Evolutionary conservation across 2,113 vertebrate species (phyloP).

Genomic region (Psophia crepitans): DNA sequence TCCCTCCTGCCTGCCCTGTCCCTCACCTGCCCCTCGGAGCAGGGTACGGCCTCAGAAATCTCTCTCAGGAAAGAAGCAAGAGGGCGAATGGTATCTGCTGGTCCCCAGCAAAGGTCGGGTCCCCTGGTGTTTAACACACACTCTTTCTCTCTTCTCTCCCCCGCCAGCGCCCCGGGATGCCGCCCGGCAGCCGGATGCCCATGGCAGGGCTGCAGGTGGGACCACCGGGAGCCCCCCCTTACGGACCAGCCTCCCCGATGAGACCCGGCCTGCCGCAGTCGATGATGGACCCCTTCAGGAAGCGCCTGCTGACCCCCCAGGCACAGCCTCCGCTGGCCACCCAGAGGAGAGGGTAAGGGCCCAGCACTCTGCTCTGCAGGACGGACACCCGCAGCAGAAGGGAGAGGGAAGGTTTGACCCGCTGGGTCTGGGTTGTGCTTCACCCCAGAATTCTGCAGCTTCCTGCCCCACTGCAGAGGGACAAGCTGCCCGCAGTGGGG

Average conservation of each 20-base stretch:
- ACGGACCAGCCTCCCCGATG: slow-evolving; percentile 81
- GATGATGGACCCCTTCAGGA: slow-evolving; percentile 89
- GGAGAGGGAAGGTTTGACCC: fast-evolving
- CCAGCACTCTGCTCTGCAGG: no score
- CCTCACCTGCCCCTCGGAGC: fast-evolving
- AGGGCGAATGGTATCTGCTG: fast-evolving
- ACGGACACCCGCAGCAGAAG: fast-evolving
- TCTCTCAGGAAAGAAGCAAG: background rate
- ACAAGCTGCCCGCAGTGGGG: background rate
- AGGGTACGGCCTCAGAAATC: background rate
- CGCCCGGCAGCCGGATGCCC: slow-evolving; percentile 80
- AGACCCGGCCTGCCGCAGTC: slow-evolving; percentile 86
- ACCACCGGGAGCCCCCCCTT: slow-evolving; percentile 83
- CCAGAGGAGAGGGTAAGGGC: slow-evolving; percentile 87
- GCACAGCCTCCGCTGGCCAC: slow-evolving; percentile 81
- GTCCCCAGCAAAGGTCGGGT: background rate
- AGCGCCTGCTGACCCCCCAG: slow-evolving; percentile 87
- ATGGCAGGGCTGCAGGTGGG: slow-evolving; percentile 84
- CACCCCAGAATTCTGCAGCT: background rate
- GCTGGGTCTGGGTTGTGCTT: background rate
- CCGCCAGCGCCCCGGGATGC: slow-evolving; percentile 84
- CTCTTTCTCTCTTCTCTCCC: background rate
- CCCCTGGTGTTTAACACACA: fast-evolving
- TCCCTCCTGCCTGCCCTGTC: background rate
- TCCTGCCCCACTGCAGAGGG: background rate